phyloP scores from a whole-genome alignment of 2,113 vertebrate species.

The Syngnathus scovelli region DNA sequence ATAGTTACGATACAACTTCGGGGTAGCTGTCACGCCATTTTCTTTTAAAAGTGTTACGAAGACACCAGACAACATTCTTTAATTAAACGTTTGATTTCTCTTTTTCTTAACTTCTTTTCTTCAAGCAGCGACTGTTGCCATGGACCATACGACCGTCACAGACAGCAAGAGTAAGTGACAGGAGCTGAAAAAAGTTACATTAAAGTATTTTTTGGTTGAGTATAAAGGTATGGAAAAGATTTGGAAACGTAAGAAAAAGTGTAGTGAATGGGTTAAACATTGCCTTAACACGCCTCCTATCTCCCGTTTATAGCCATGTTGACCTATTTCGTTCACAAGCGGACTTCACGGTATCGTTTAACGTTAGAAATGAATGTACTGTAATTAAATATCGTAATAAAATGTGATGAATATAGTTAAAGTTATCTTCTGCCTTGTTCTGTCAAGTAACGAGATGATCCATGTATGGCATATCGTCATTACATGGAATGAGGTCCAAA shows the following conservation, averaged over 20 bases:
- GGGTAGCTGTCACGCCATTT: not conserved
- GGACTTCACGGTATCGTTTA: not conserved
- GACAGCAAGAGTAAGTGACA: conserved; percentile 32
- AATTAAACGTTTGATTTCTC: not conserved
- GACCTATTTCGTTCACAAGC: not conserved
- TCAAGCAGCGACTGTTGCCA: conserved; percentile 30
- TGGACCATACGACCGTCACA: conserved; percentile 17
- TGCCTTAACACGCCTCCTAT: not conserved
- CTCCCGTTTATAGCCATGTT: not conserved
- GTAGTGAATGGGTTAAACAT: not conserved
- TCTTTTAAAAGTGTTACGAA: not conserved
- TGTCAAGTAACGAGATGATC: not conserved
- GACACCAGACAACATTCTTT: not conserved
- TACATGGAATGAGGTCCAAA: too few relatives aligned
- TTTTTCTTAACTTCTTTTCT: not conserved
- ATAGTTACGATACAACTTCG: not conserved
- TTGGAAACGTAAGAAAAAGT: not conserved
- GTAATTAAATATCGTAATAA: not conserved
- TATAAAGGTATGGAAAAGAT: not conserved
- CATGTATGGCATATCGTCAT: not conserved
- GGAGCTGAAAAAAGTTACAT: not conserved
- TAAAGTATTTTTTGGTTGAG: not conserved
- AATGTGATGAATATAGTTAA: not conserved
- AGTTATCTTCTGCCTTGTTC: not conserved
- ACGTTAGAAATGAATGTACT: not conserved